Base-by-base conservation (phyloP, 2,888 invertebrate genomes). In the Toxonevra muliebris region DNA sequence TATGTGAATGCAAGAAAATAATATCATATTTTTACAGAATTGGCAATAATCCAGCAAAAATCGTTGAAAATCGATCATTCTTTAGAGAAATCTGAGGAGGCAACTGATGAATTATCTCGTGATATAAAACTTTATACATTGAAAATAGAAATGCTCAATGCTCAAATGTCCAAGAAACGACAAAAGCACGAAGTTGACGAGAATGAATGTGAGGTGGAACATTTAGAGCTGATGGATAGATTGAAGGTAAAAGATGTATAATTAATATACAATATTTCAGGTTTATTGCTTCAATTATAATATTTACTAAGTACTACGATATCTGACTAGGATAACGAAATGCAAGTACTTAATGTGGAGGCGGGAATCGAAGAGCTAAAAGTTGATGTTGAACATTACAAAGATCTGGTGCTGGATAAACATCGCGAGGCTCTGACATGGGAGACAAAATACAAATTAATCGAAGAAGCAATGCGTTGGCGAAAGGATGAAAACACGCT, bases 401-500 rank as follows among this genome's bases (percentile, higher is more conserved):
- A 83, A 54, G 77, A 81, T 57, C 81, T 92, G 0, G 89, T 90
- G 1, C 88, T 90, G 65, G 89, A 90, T 53, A 82, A 92, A 19
- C 88, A 91, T 70, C 87, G 90, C 48, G 92, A 93, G 81, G 88
- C 90, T 10, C 86, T 94, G 41, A 90, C 92, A 42, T 95, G 95
- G 94, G 93, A 94, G 80, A 91, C 92, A 73, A 93, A 94, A 86
- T 89, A 92, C 68, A 85, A 91, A 75, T 82, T 93, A 76, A 91
- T 92, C 1, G 88, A 89, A 20, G 93, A 94, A 79, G 88, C 92
- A 0, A 90, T 91, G 76, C 89, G 88, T 74, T 90, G 88, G 77
- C 88, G 93, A 60, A 88, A 89, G 64, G 87, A 89, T 45, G 92
- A 93, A 66, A 87, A 88, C 66, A 87, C 89, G 0, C 85, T 87